These are phyloP conservation scores for Sialia sialis DNA, from an alignment of 2,113 vertebrate genomes.

Conservation along the genomic window DNA sequence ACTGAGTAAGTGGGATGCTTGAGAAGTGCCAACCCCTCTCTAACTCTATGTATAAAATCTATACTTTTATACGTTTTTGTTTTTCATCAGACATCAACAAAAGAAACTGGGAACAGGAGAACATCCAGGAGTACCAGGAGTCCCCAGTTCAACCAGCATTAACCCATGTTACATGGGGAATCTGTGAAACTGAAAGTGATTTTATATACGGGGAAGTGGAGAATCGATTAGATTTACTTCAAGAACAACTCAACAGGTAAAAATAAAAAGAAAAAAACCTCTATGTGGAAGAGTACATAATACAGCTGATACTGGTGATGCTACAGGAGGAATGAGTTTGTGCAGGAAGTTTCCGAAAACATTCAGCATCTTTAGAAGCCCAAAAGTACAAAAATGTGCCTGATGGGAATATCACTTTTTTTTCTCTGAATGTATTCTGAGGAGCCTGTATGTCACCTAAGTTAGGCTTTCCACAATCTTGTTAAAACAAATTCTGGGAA, in stretches of 20 bases:
- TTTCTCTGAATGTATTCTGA: neutral
- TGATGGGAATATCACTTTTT: neutral
- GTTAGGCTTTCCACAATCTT: neutral
- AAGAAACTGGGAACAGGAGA: slow-evolving; percentile 80
- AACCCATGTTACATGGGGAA: slow-evolving; percentile 77
- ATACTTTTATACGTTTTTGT: neutral
- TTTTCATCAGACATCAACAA: slow-evolving; percentile 75
- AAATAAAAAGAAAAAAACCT: neutral
- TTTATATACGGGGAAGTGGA: slow-evolving; percentile 94
- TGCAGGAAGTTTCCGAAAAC: neutral
- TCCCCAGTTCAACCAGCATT: slow-evolving; percentile 75
- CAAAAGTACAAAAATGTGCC: neutral
- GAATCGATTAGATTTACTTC: slow-evolving; percentile 91
- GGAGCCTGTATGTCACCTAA: neutral
- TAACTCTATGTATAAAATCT: neutral
- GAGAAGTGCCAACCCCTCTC: neutral
- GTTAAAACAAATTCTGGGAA: neutral
- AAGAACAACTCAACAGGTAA: slow-evolving; percentile 97
- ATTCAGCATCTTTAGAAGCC: neutral
- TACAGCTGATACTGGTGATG: neutral
- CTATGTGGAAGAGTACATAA: neutral
- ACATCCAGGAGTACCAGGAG: slow-evolving; percentile 70
- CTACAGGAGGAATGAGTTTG: neutral
- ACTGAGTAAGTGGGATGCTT: neutral
- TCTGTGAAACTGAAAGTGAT: slow-evolving; percentile 89